These are phyloP conservation scores for Chamaetylas fuelleborni DNA, from an alignment of 2,113 vertebrate species.

Conservation along the genomic window DNA sequence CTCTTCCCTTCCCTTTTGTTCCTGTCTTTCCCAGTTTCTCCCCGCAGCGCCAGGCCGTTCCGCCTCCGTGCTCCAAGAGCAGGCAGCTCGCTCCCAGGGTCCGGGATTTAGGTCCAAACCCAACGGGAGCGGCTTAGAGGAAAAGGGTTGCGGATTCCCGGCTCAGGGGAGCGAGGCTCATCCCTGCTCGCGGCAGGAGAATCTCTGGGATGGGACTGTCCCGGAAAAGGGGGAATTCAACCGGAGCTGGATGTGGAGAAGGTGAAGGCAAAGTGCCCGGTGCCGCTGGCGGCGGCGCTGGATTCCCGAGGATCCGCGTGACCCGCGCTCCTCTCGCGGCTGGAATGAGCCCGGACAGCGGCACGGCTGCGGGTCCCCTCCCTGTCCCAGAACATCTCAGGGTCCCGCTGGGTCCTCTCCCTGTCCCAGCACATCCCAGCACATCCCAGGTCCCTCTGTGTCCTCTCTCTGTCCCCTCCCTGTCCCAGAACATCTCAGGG, in stretches of 20 bases:
- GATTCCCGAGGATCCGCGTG: neutral
- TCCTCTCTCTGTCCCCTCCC: neutral
- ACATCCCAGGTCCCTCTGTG: neutral
- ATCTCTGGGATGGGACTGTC: accelerated
- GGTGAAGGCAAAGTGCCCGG: neutral
- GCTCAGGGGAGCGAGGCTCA: neutral
- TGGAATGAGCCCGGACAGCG: neutral
- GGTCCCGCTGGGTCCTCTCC: neutral
- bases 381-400: neutral
- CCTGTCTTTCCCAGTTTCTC: neutral
- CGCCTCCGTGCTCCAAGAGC: neutral
- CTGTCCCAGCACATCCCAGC: neutral
- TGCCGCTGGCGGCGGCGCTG: neutral
- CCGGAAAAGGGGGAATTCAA: neutral
- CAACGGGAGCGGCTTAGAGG: neutral
- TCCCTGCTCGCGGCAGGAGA: neutral
- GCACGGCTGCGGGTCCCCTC: neutral
- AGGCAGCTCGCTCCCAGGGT: accelerated
- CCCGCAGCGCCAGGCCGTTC: accelerated
- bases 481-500: neutral
- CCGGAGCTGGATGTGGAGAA: neutral
- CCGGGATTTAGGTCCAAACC: neutral
- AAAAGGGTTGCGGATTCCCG: neutral
- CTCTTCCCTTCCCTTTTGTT: neutral
- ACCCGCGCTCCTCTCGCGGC: neutral